These are phyloP conservation scores for Theocolax elegans DNA, from an alignment of 1,140 invertebrate genomes.

Conservation along the genomic window DNA sequence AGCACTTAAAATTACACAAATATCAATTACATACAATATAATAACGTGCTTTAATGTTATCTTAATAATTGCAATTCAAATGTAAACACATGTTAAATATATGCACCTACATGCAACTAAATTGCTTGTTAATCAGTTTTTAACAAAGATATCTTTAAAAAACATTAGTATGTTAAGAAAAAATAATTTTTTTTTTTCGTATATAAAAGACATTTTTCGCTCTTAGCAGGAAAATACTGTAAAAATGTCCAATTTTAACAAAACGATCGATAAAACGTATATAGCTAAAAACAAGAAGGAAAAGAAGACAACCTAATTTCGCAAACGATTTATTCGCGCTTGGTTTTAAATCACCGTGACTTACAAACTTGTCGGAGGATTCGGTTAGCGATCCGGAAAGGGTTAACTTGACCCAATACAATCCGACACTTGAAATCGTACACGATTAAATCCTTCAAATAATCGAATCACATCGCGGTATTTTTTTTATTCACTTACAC, in stretches of 20 bases:
- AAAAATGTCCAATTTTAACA: slow-evolving; percentile 1
- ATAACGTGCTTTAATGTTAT: too few relatives aligned
- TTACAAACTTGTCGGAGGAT: not conserved
- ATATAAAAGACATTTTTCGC: too few relatives aligned
- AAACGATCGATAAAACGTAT: not conserved
- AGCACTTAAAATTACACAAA: too few relatives aligned
- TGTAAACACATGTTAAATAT: too few relatives aligned
- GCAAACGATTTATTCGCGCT: not conserved
- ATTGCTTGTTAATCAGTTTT: too few relatives aligned
- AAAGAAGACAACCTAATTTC: not conserved
- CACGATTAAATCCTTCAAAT: not conserved
- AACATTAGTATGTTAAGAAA: too few relatives aligned
- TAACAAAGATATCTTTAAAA: too few relatives aligned
- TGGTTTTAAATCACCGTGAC: not conserved
- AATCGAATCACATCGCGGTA: not conserved
- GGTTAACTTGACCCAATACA: slow-evolving; percentile 8
- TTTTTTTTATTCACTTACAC: not conserved
- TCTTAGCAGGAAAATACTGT: too few relatives aligned
- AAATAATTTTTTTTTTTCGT: too few relatives aligned
- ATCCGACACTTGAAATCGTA: not conserved
- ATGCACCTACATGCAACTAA: too few relatives aligned
- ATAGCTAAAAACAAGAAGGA: not conserved
- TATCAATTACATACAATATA: too few relatives aligned
- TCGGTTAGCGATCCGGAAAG: not conserved
- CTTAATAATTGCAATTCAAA: too few relatives aligned